These are phyloP conservation scores for Orbicella faveolata DNA, from an alignment of 64 coral and sea anemone genomes.

Conservation along the genomic window DNA sequence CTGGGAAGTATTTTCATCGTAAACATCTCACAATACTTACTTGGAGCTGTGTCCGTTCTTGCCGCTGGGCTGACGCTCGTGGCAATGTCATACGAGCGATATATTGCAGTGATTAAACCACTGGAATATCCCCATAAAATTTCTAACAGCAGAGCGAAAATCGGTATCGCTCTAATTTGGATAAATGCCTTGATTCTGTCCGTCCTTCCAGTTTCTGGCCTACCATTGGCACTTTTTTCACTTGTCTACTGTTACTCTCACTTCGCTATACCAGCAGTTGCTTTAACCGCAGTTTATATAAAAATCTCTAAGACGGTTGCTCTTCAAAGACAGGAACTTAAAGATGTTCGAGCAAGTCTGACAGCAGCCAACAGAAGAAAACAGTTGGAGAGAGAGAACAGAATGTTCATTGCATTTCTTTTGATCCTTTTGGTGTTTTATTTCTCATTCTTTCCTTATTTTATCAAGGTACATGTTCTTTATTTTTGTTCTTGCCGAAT, in stretches of 20 bases:
- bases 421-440: constrained; percentile 18
- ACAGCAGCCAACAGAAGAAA: neutral
- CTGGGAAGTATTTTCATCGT: neutral
- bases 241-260: constrained; percentile 27
- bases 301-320: constrained; percentile 24
- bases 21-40: neutral
- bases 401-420: constrained; percentile 29
- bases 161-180: constrained; percentile 9
- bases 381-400: constrained; percentile 26
- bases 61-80: neutral
- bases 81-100: constrained; percentile 39
- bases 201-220: neutral
- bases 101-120: constrained; percentile 19
- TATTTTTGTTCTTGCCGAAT: constrained; percentile 10
- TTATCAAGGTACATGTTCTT: constrained; percentile 13
- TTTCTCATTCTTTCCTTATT: constrained; percentile 15
- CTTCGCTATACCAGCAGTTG: constrained; percentile 7
- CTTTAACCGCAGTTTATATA: constrained; percentile 1
- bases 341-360: constrained; percentile 14
- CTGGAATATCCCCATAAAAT: constrained; percentile 15
- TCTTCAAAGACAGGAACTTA: constrained; percentile 19
- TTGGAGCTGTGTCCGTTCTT: constrained; percentile 21
- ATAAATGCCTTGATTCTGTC: constrained; percentile 18
- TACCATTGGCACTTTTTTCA: neutral
- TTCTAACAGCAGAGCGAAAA: neutral